Percentiles rank a stretch among this genome's conserved stretches.
Conservation (phyloP, 2,113 vertebrate genomes). For the Rhinolophus sinicus region DNA sequence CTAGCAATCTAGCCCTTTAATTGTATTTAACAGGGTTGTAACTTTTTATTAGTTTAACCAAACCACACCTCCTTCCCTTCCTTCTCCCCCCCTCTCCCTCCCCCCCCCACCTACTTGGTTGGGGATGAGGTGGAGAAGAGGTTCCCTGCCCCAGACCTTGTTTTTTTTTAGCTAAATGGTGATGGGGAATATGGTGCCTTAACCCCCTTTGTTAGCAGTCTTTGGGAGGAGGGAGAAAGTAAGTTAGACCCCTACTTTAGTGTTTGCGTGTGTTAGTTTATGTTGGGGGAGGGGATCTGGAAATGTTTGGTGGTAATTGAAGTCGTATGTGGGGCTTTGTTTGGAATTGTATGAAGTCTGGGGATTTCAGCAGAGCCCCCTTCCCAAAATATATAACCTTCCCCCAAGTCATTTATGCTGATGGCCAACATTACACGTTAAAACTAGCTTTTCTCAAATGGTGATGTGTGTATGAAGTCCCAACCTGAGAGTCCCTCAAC, state of each 20-base stretch:
- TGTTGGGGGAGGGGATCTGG: slow-evolving; percentile 72
- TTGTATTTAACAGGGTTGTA: slow-evolving; percentile 81
- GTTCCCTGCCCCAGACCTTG: background rate
- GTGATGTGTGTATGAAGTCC: background rate
- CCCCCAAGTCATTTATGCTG: background rate
- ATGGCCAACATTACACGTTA: background rate
- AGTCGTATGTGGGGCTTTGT: slow-evolving; percentile 70
- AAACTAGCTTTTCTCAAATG: background rate
- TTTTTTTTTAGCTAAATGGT: slow-evolving; percentile 41
- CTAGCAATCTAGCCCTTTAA: slow-evolving; percentile 77
- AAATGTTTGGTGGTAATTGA: slow-evolving; percentile 79
- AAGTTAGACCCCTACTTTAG: slow-evolving; percentile 41
- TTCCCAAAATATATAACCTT: slow-evolving; percentile 32
- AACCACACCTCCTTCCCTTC: slow-evolving; percentile 48
- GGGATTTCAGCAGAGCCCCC: slow-evolving; percentile 29
- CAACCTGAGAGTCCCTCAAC: background rate
- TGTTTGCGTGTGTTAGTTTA: slow-evolving; percentile 68
- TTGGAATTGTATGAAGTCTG: slow-evolving; percentile 58
- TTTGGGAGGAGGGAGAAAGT: slow-evolving; percentile 65
- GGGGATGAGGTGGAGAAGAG: slow-evolving; percentile 4
- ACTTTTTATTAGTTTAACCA: slow-evolving; percentile 79
- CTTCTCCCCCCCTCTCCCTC: no score
- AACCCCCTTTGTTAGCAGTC: slow-evolving; percentile 53
- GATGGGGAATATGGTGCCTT: background rate
- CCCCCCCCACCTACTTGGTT: background rate